Evolutionary conservation across 2,797 vertebrate genomes (phyloP).

Genomic region (Scolopax bukidnonensis): DNA sequence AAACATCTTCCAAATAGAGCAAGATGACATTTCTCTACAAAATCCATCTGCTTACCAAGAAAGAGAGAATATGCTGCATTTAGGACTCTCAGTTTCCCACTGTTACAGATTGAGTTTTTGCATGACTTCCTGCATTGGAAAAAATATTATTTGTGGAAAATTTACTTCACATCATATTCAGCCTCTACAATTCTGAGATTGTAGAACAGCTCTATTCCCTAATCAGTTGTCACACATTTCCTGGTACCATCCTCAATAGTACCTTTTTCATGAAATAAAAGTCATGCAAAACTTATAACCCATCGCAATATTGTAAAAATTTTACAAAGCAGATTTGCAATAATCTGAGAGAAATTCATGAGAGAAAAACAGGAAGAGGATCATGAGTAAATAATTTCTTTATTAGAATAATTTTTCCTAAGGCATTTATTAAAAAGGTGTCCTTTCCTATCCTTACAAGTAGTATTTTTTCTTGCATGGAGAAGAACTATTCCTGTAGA

Average conservation of each 20-base stretch:
- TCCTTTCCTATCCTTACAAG: not conserved
- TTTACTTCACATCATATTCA: not conserved
- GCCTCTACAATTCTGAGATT: not conserved
- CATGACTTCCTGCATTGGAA: not conserved
- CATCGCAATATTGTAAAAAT: not conserved
- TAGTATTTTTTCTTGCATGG: not conserved
- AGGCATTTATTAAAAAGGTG: not conserved
- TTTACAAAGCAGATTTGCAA: not conserved
- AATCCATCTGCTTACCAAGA: not conserved
- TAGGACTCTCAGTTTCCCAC: not conserved
- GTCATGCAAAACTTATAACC: not conserved
- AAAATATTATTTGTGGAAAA: not conserved
- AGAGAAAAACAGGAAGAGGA: not conserved
- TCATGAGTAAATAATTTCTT: not conserved
- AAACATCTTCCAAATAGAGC: not conserved
- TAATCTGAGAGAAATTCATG: not conserved
- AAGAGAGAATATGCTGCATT: not conserved
- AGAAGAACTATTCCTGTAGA: not conserved
- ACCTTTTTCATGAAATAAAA: not conserved
- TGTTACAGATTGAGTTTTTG: not conserved
- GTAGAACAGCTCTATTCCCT: not conserved
- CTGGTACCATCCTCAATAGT: not conserved
- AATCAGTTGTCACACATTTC: not conserved
- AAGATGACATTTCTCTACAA: not conserved
- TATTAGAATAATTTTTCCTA: not conserved